Percentiles rank a stretch among this genome's conserved stretches.
Evolutionary conservation across 2,888 invertebrate genomes (phyloP).

Genomic region (Spilosoma lubricipeda): DNA sequence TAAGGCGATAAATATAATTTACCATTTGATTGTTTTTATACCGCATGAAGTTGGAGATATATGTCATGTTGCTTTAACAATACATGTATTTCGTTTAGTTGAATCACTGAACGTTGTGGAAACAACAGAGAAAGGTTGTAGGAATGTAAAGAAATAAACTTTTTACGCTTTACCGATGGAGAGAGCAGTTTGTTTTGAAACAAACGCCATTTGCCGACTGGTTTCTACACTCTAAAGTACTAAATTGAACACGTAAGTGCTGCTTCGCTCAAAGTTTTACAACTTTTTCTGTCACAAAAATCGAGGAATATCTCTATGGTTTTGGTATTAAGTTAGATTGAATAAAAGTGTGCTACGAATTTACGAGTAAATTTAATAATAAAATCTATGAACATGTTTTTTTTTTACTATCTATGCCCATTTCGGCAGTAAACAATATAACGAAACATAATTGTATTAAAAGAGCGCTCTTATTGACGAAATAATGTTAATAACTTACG

Average conservation of each 20-base stretch:
- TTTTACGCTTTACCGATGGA: slow-evolving; percentile 16
- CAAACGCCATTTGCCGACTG: slow-evolving; percentile 19
- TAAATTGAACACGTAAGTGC: slow-evolving; percentile 7
- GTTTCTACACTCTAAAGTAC: slow-evolving; percentile 6
- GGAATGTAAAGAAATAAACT: slow-evolving; percentile 15
- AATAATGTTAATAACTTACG: not conserved
- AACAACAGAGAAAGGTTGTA: slow-evolving; percentile 10
- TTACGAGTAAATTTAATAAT: no score
- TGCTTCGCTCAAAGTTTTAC: slow-evolving; percentile 12
- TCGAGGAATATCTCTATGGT: not conserved
- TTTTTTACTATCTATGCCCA: no score
- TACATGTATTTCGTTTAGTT: not conserved
- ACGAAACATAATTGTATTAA: no score
- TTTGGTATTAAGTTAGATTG: not conserved
- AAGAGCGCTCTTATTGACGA: not conserved
- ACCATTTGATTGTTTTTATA: not conserved
- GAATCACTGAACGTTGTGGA: slow-evolving; percentile 8
- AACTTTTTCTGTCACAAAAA: slow-evolving; percentile 4
- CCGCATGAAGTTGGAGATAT: not conserved
- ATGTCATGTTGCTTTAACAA: not conserved
- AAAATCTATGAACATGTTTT: no score
- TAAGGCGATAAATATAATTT: not conserved
- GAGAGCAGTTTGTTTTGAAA: slow-evolving; percentile 16
- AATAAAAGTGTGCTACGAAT: not conserved
- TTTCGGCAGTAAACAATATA: no score